Conservation (phyloP, 2,113 vertebrate species). For the Dasypus novemcinctus region DNA sequence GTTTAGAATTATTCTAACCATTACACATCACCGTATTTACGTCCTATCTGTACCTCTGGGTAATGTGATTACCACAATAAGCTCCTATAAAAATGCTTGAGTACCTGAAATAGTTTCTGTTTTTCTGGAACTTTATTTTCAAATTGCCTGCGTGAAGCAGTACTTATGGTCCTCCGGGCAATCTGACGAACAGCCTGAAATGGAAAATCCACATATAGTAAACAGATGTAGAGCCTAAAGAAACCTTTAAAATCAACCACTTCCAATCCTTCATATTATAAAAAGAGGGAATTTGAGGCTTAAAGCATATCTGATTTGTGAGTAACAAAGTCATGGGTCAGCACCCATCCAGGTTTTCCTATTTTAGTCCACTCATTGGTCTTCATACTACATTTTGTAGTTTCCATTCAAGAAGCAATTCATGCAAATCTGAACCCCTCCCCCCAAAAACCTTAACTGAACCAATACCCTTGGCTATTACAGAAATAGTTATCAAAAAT, state of each 20-base stretch:
- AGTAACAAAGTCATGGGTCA: background rate
- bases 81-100: background rate
- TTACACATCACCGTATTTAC: background rate
- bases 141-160: constrained; percentile 84
- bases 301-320: background rate
- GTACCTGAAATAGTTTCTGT: constrained; percentile 95
- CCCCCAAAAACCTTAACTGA: background rate
- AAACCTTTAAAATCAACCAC: background rate
- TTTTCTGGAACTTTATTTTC: constrained; percentile 88
- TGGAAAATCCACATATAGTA: constrained; percentile 10
- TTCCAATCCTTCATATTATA: background rate
- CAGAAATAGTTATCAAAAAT: background rate
- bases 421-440: background rate
- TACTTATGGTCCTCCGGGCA: constrained; percentile 87
- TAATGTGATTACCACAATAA: background rate
- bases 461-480: background rate
- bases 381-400: background rate
- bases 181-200: constrained; percentile 88
- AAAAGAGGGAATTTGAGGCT: background rate
- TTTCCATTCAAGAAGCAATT: background rate
- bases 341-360: constrained; percentile 19
- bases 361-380: background rate
- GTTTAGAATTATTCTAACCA: background rate
- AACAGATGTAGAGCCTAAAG: background rate
- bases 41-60: background rate